These are phyloP conservation scores for Rhadinocentrus ornatus DNA, from an alignment of 2,797 vertebrate species.

Conservation along the genomic window DNA sequence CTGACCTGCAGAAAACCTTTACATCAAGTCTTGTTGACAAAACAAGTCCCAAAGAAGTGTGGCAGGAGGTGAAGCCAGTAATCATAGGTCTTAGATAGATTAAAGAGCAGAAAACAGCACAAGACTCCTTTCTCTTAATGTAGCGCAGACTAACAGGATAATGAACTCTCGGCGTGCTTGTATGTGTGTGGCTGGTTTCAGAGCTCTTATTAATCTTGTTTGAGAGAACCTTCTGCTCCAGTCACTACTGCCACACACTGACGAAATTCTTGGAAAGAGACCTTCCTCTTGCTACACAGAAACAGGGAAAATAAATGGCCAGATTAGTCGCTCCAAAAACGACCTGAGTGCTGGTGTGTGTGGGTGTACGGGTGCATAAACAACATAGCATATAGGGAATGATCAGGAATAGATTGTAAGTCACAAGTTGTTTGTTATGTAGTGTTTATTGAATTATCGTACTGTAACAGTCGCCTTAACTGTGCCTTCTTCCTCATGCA, in stretches of 20 bases:
- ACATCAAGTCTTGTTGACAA: slow-evolving; percentile 40
- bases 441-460: slow-evolving; percentile 64
- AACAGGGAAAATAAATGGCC: slow-evolving; percentile 52
- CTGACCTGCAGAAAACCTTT: slow-evolving; percentile 13
- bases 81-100: slow-evolving; percentile 28
- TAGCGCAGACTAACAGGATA: slow-evolving; percentile 39
- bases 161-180: slow-evolving; percentile 29
- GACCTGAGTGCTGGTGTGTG: slow-evolving; percentile 43
- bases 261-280: slow-evolving; percentile 74
- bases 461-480: slow-evolving; percentile 57
- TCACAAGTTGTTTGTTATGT: slow-evolving; percentile 62
- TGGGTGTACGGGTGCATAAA: slow-evolving; percentile 48
- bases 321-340: slow-evolving; percentile 63
- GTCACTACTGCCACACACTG: slow-evolving; percentile 47
- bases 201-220: slow-evolving; percentile 74
- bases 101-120: slow-evolving; percentile 44
- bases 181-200: slow-evolving; percentile 42
- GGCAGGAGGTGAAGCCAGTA: slow-evolving; percentile 44
- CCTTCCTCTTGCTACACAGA: slow-evolving; percentile 43
- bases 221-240: slow-evolving; percentile 64
- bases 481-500: slow-evolving; percentile 47
- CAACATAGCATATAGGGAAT: slow-evolving; percentile 45
- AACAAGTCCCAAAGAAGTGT: slow-evolving; percentile 35
- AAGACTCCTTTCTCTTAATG: slow-evolving; percentile 33
- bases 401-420: slow-evolving; percentile 67